Base-by-base conservation (phyloP, 2,888 invertebrate genomes). In the Drosophila falleni region DNA sequence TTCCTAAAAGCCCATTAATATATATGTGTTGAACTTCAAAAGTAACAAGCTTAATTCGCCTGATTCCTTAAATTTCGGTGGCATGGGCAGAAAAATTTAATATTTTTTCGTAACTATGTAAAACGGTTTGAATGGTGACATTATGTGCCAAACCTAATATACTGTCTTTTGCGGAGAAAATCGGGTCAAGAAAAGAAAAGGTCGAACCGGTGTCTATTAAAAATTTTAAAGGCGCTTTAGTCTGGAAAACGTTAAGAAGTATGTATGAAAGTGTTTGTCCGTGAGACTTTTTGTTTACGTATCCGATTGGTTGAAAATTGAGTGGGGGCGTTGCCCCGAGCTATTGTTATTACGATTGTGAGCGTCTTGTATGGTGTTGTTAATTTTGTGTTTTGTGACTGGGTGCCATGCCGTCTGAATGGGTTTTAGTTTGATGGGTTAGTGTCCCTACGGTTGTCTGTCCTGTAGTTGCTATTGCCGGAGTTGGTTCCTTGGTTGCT, bases 261-360 rank as follows among this genome's bases (percentile, higher is more conserved):
- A 39, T 15, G 15, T 39, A 39, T 8, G 39, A n/a, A 8, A 39
- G 39, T 39, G 39, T 39, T 8, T 15, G 15, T 39, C 39, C 15
- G 39, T 39, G 39, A 8, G 39, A n/a, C 8, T 39, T 39, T 15
- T 39, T 39, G 39, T 53, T 49, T 11, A 47, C 9, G 58, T 58
- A 46, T 26, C 37, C 56, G 35, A 35, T 11, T 15, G 31, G 54
- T 39, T n/a, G 3, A 39, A 15, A 9, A 15, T 39, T 8, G 8
- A 8, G 15, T n/a, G 1, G 8, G 8, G 39, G 8, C 39, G 39
- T 8, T 15, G 8, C 3, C 15, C 39, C 15, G 8, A 15, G 19
- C 2, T 19, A 19, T 19, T 19, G 19, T 19, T 19, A 39, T 15
- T 39, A 3, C 39, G 39, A 1, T 39, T 39, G 15, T 39, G 39